phyloP scores from a whole-genome alignment of 2,113 vertebrate species.

The Peromyscus maniculatus region DNA sequence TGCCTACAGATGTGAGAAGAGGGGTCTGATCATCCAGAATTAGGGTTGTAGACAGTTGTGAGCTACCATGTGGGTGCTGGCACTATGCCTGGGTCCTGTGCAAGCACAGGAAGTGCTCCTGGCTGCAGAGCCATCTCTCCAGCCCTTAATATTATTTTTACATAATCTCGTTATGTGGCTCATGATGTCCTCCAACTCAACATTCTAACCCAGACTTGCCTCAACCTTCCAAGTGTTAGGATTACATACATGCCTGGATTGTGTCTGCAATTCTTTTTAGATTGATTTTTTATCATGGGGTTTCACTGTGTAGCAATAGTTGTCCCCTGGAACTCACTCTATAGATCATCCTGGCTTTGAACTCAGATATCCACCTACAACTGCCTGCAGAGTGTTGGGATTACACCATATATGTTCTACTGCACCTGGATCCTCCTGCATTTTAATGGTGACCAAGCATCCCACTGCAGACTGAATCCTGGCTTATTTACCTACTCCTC shows the following conservation, averaged over 20 bases:
- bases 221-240: not conserved
- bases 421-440: not conserved
- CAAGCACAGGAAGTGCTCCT: fast-evolving
- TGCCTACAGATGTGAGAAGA: too few species aligned
- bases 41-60: not conserved
- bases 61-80: not conserved
- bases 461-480: not conserved
- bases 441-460: not conserved
- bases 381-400: not conserved
- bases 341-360: not conserved
- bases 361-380: too few species aligned
- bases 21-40: not conserved
- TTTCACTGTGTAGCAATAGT: not conserved
- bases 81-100: not conserved
- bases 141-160: too few species aligned
- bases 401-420: not conserved
- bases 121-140: not conserved
- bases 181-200: not conserved
- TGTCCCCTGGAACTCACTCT: not conserved
- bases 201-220: too few species aligned
- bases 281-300: too few species aligned
- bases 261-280: too few species aligned
- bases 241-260: too few species aligned
- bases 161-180: not conserved
- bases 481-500: not conserved